Evolutionary conservation across 2,797 vertebrate genomes (phyloP).

Genomic region (Catamblyrhynchus diadema): DNA sequence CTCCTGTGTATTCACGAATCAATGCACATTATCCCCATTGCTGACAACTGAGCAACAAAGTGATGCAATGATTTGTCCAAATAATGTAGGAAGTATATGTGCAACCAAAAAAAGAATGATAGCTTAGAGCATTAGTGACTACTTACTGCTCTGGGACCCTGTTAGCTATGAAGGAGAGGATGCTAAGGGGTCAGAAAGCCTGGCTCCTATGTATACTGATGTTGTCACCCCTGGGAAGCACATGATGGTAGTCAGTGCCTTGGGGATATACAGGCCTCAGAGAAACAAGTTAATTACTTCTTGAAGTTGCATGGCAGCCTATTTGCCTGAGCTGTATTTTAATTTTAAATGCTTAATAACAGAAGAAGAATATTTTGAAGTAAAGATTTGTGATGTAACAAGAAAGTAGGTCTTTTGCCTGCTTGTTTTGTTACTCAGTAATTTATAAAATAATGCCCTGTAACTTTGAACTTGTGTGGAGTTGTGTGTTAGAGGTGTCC

Average conservation of each 20-base stretch:
- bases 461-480: neutral
- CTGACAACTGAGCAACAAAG: neutral
- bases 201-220: neutral
- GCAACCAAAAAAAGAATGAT: neutral
- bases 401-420: neutral
- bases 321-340: neutral
- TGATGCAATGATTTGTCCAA: neutral
- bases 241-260: neutral
- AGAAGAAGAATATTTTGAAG: neutral
- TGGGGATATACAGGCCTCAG: neutral
- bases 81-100: fast-evolving
- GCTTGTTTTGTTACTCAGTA: neutral
- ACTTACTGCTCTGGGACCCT: neutral
- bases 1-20: neutral
- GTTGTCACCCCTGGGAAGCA: neutral
- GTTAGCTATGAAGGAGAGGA: neutral
- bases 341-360: neutral
- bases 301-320: neutral
- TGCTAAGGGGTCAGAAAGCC: neutral
- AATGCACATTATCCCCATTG: fast-evolving
- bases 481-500: neutral
- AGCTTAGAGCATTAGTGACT: neutral
- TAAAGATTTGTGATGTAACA: neutral
- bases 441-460: neutral
- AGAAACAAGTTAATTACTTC: neutral